Evolutionary conservation across 2,888 invertebrate genomes (phyloP), one percentile per base, ranked within the genome.

Genomic region (Trissonchulus latispiculum): DNA sequence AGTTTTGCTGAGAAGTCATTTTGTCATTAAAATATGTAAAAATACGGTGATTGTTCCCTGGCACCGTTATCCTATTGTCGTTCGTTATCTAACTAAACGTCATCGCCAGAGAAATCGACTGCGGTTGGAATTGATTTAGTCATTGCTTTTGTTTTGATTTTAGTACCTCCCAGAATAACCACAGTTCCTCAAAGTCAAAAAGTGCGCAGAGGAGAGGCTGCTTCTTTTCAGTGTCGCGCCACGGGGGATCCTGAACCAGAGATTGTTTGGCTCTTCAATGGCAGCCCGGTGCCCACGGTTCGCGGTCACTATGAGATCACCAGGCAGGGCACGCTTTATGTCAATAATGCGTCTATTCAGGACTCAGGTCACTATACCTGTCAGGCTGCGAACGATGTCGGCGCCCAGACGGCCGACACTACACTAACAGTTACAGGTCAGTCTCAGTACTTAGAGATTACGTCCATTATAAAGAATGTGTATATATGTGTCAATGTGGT

Each of bases 241-340:
- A 87, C 88, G 64, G 95, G 95, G 1, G 90, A 91, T 79, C 93
- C 95, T 0, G 85, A 86, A 75, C 93, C 95, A 0, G 88, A 90
- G 78, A 89, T 96, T 77, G 86, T 89, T 35, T 97, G 96, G 96
- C 89, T 91, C 86, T 89, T 90, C 77, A 91, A 95, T 84, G 86
- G 86, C 37, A 76, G 77, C 62, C 79, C 80, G 36, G 80, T 82
- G 68, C 79, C 81, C n/a, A 77, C 77, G 62, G 75, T 78, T 59
- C 76, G 77, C 28, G 80, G 81, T n/a, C 78, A 82, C 75, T 82
- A 77, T 71, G 75, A 76, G 72, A 87, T 87, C 35, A 78, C 80
- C 37, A 76, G 77, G 18, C 76, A 79, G 48, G 80, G 80, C 15
- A 77, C 79, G 8, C 76, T 84, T 68, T 74, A 79, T 29, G 79